A percentile compares a stretch with the other conserved stretches of the same genome.
These are phyloP conservation scores for Siniperca knerii DNA, from an alignment of 2,113 vertebrate species.

Conservation along the genomic window DNA sequence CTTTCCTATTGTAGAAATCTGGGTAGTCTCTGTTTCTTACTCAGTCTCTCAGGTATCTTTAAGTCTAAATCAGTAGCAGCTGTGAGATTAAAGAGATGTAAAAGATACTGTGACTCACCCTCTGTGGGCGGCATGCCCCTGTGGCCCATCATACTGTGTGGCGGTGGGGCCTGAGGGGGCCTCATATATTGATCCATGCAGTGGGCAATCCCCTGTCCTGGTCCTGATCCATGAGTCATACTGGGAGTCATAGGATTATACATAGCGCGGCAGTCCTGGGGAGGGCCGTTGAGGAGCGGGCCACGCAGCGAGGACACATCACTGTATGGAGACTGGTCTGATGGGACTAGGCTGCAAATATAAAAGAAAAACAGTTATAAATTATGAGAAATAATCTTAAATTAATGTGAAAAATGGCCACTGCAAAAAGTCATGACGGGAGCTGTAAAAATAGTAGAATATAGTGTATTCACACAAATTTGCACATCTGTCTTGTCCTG, in stretches of 20 bases:
- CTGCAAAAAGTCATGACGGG: fast-evolving
- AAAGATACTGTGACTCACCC: slow-evolving; percentile 75
- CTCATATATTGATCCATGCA: slow-evolving; percentile 92
- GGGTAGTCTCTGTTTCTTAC: slow-evolving; percentile 9
- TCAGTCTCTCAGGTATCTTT: slow-evolving; percentile 47
- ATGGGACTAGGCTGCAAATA: slow-evolving; percentile 69
- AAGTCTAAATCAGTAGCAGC: slow-evolving; percentile 42
- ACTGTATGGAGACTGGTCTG: slow-evolving; percentile 71
- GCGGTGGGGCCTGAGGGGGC: slow-evolving; percentile 83
- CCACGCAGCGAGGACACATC: slow-evolving; percentile 80
- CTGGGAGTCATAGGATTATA: slow-evolving; percentile 88
- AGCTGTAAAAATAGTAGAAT: background rate
- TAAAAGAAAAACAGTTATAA: background rate
- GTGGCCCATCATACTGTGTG: slow-evolving; percentile 84
- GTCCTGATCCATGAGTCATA: slow-evolving; percentile 85
- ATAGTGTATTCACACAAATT: background rate
- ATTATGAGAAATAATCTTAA: background rate
- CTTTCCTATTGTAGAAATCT: slow-evolving; percentile 5
- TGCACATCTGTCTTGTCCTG: background rate
- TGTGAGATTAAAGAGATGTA: slow-evolving; percentile 51
- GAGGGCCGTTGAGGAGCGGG: slow-evolving; percentile 71
- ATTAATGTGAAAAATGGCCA: background rate
- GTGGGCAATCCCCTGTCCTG: slow-evolving; percentile 79
- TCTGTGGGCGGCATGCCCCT: slow-evolving; percentile 80
- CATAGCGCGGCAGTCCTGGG: slow-evolving; percentile 84